These are phyloP conservation scores for Sebastes fasciatus DNA, from an alignment of 2,113 vertebrate genomes.

Conservation along the genomic window DNA sequence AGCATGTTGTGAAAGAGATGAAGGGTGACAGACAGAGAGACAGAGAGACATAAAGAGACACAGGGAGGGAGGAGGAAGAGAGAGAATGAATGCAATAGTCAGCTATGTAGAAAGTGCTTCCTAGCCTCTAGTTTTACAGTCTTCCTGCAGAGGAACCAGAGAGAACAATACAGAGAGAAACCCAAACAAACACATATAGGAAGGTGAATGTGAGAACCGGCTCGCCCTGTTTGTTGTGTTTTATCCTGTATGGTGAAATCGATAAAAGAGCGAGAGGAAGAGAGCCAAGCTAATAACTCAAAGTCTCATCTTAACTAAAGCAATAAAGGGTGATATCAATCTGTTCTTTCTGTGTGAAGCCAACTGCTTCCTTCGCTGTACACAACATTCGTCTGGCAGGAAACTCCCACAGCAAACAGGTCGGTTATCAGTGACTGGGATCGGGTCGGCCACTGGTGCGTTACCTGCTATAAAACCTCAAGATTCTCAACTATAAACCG, in stretches of 20 bases:
- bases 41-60: not conserved
- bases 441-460: slow-evolving; percentile 49
- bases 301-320: not conserved
- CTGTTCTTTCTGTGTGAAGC: slow-evolving; percentile 15
- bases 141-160: slow-evolving; percentile 1
- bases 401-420: slow-evolving; percentile 63
- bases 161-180: slow-evolving; percentile 28
- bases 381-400: slow-evolving; percentile 56
- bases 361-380: slow-evolving; percentile 46
- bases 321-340: slow-evolving; percentile 34
- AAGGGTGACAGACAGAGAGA: slow-evolving; percentile 4
- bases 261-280: not conserved
- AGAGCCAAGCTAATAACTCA: slow-evolving; percentile 5
- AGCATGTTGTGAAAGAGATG: slow-evolving; percentile 37
- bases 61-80: not conserved
- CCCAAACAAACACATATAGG: slow-evolving; percentile 20
- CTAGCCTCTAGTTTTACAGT: not conserved
- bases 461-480: slow-evolving; percentile 57
- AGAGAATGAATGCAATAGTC: not conserved
- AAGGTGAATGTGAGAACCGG: slow-evolving; percentile 3
- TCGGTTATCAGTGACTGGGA: slow-evolving; percentile 61
- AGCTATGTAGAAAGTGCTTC: not conserved
- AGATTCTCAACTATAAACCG: slow-evolving; percentile 11
- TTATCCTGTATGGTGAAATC: slow-evolving; percentile 22
- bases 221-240: not conserved